A percentile compares a stretch with the other conserved stretches of the same genome.
These are phyloP conservation scores for Cettia cetti DNA, from an alignment of 2,113 vertebrate species.

Conservation along the genomic window DNA sequence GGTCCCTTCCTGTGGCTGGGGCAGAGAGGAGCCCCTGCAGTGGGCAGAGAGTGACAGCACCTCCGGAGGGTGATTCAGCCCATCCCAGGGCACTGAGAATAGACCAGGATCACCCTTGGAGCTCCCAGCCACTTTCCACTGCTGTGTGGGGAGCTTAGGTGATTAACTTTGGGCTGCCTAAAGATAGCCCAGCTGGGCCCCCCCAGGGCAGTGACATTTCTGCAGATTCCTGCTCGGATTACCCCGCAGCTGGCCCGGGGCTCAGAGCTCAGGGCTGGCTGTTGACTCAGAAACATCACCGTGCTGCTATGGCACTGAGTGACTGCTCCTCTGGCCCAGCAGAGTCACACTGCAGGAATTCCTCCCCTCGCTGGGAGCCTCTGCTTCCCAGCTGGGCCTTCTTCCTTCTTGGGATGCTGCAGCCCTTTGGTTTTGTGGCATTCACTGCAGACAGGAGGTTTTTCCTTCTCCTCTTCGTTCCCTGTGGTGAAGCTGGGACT, in stretches of 20 bases:
- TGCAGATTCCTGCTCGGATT: background rate
- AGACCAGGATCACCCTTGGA: conserved; percentile 35
- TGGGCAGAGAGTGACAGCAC: background rate
- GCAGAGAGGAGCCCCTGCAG: background rate
- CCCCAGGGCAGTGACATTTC: background rate
- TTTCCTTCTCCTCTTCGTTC: background rate
- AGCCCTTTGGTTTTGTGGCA: background rate
- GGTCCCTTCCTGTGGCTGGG: background rate
- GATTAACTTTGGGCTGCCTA: background rate
- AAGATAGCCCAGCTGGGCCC: conserved; percentile 19
- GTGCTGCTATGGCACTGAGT: conserved; percentile 8
- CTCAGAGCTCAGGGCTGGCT: background rate
- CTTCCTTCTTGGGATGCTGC: background rate
- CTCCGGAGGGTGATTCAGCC: background rate
- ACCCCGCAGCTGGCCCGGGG: conserved; percentile 14
- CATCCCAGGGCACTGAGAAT: background rate
- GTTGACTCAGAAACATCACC: conserved; percentile 19
- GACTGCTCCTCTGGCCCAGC: background rate
- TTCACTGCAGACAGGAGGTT: background rate
- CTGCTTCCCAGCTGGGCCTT: background rate
- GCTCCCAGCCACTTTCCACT: conserved; percentile 36
- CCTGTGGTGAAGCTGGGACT: background rate
- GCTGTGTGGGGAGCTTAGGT: background rate
- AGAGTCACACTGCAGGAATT: background rate
- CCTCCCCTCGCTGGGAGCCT: background rate